These are phyloP conservation scores for Hypselothyrea guttata DNA, from an alignment of 2,888 invertebrate species.

Conservation along the genomic window DNA sequence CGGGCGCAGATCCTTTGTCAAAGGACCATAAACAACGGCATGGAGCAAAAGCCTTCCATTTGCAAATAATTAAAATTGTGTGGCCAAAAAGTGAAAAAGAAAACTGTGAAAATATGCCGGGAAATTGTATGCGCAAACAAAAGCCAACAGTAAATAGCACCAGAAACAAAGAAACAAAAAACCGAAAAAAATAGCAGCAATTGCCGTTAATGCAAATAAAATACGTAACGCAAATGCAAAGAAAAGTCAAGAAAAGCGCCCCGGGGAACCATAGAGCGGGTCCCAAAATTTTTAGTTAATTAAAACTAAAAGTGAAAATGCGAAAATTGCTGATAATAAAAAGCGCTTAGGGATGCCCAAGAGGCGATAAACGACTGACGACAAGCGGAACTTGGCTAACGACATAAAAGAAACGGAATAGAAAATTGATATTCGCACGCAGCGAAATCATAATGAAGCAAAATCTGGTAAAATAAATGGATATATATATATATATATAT, in stretches of 20 bases:
- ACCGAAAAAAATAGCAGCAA: conserved; percentile 43
- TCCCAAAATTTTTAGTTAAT: conserved; percentile 64
- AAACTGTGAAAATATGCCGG: conserved; percentile 52
- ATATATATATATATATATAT: conserved; percentile 7
- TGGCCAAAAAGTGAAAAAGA: conserved; percentile 32
- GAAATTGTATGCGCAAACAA: conserved; percentile 51
- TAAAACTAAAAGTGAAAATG: conserved; percentile 75
- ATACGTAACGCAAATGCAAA: conserved; percentile 16
- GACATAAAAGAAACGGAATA: conserved; percentile 18
- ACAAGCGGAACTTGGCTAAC: conserved; percentile 35
- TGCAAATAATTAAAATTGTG: conserved; percentile 70
- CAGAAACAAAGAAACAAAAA: not conserved
- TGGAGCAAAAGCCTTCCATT: conserved; percentile 40
- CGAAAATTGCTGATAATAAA: conserved; percentile 73
- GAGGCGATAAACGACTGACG: conserved; percentile 40
- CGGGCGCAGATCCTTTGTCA: conserved; percentile 40
- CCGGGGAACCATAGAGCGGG: conserved; percentile 1
- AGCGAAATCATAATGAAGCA: conserved; percentile 10
- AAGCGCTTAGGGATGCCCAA: conserved; percentile 49
- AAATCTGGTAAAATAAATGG: conserved; percentile 30
- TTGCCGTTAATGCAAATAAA: conserved; percentile 53
- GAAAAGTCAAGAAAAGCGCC: conserved; percentile 34
- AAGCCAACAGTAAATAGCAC: conserved; percentile 38
- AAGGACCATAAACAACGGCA: conserved; percentile 47
- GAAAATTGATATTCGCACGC: conserved; percentile 37